Evolutionary conservation across 2,797 vertebrate species (phyloP), one percentile per base, ranked within the genome.

Genomic region (Loriculus beryllinus): DNA sequence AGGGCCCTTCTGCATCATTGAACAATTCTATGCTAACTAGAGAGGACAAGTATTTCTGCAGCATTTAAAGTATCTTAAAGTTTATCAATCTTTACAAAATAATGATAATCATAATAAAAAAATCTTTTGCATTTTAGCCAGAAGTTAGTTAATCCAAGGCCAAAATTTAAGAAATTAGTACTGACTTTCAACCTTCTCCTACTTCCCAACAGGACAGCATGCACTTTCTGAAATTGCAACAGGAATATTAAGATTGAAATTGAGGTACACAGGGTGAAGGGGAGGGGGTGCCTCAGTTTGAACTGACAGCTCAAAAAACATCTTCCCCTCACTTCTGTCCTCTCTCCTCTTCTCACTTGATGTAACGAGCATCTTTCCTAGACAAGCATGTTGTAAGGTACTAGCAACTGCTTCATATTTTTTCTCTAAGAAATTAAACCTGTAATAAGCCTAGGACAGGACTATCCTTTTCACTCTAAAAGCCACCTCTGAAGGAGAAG

Each of bases 221-320:
- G 20, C 4, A 42, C 37, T 39, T 82, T 33, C 28, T 47, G 8
- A 6, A 65, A n/a, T 2, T 71, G 29, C 49, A 82, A 15, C 2
- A n/a, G 29, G 26, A 69, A 25, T 13, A 39, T 25, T 57, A 35
- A 51, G 13, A 29, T 9, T 62, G 31, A 57, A 59, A 52, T 12
- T 10, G 22, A 57, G 37, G 23, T 13, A 26, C 1, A 1, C 33
- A 57, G 14, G 22, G n/a, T 23, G n/a, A 57, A 57, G 54, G 54
- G n/a, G 54, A 23, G 5, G 22, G 22, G 14, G n/a, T 25, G 15
- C 33, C 54, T 35, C 5, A 1, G 54, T 29, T 79, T 85, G 25
- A 87, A 45, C 35, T 0, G 11, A 14, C 3, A 19, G 3, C 23
- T 57, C 35, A 42, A n/a, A 77, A 67, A 18, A 0, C 25, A 59